A percentile compares a stretch with the other conserved stretches of the same genome.
These are phyloP conservation scores for Melanerpes formicivorus DNA, from an alignment of 2,113 vertebrate species.

Conservation along the genomic window DNA sequence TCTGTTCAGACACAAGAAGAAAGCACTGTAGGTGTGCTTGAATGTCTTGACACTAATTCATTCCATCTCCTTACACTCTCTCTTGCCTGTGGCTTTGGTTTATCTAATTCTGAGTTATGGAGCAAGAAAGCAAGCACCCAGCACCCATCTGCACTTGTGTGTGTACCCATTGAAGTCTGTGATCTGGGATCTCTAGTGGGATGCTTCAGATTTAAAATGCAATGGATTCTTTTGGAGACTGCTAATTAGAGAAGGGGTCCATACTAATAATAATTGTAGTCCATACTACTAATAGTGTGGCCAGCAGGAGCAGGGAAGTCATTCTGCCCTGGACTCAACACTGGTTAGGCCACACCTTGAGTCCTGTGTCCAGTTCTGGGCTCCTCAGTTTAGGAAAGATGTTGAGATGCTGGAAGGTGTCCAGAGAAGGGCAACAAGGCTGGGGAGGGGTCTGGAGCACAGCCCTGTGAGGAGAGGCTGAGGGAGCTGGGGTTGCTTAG, in stretches of 20 bases:
- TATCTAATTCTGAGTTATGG: neutral
- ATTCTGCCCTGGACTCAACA: too few species aligned
- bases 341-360: too few species aligned
- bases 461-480: too few species aligned
- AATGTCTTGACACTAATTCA: neutral
- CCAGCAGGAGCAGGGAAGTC: too few species aligned
- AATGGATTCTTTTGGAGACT: neutral
- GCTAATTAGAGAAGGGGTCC: neutral
- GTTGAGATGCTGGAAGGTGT: too few species aligned
- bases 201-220: neutral
- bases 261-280: neutral
- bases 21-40: neutral
- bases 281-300: too few species aligned
- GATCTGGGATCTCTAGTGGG: neutral
- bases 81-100: neutral
- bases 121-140: neutral
- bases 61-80: neutral
- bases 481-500: too few species aligned
- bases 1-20: neutral
- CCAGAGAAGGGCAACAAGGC: too few species aligned
- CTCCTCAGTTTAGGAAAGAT: too few species aligned
- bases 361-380: too few species aligned
- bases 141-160: neutral
- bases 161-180: neutral
- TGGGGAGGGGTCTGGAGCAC: too few species aligned